These are phyloP conservation scores for Tromatobia lineatoria DNA, from an alignment of 2,888 invertebrate genomes.

Conservation along the genomic window DNA sequence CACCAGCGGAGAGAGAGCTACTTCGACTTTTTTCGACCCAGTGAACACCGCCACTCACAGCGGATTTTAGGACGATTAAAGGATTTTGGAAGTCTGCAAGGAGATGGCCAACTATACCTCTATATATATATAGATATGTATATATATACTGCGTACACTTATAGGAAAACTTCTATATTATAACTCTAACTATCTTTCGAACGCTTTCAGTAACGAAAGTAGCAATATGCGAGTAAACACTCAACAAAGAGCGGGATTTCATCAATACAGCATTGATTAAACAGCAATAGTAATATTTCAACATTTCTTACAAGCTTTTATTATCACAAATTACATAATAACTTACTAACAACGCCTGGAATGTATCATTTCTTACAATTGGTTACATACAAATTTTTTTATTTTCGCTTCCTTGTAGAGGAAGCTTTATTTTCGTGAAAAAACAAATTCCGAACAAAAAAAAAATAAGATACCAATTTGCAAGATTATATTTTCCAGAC, in stretches of 20 bases:
- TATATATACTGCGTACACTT: too few species aligned
- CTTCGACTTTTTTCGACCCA: constrained; percentile 66
- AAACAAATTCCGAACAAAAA: too few species aligned
- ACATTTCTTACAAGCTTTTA: constrained; percentile 8
- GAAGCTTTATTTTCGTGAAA: too few species aligned
- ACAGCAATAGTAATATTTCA: constrained; percentile 41
- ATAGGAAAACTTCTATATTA: constrained; percentile 45
- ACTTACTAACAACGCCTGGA: too few species aligned
- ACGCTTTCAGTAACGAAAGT: constrained; percentile 45
- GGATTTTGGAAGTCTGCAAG: constrained; percentile 63
- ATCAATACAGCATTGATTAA: constrained; percentile 56
- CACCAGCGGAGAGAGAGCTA: constrained; percentile 56
- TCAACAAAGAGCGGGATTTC: constrained; percentile 41
- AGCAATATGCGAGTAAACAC: constrained; percentile 34
- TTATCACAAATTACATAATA: background rate
- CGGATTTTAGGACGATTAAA: constrained; percentile 70
- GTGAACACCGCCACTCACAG: constrained; percentile 67
- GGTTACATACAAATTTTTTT: too few species aligned
- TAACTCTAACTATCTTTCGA: constrained; percentile 55
- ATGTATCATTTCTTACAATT: too few species aligned
- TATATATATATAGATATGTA: constrained; percentile 12
- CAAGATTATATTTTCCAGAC: too few species aligned
- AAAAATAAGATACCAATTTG: too few species aligned
- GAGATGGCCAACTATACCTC: background rate
- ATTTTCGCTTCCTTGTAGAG: too few species aligned